Conservation (phyloP, 1,140 invertebrate species). For the Drosophila cardini region DNA sequence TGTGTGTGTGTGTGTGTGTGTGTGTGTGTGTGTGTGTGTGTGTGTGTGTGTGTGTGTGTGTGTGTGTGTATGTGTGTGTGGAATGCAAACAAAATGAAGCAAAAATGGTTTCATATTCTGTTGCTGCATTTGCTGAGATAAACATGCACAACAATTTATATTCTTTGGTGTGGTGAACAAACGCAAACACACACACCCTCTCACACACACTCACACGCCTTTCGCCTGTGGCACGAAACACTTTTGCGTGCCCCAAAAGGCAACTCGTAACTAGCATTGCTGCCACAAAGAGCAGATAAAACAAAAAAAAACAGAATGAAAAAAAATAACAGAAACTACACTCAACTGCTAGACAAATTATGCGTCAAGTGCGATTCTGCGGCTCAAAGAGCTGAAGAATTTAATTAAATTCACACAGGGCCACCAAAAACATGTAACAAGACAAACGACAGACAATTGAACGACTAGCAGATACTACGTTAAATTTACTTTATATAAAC, state of each 20-base stretch:
- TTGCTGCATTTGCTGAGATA: slow-evolving; percentile 44
- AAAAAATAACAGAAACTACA: slow-evolving; percentile 1
- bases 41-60: slow-evolving; percentile 9
- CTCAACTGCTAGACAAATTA: slow-evolving; percentile 64
- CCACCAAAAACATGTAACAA: slow-evolving; percentile 2
- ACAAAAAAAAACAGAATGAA: slow-evolving; percentile 10
- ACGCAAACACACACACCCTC: not conserved
- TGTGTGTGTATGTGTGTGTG: slow-evolving; percentile 2
- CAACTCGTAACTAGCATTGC: slow-evolving; percentile 24
- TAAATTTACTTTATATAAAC: not conserved
- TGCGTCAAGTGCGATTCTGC: slow-evolving; percentile 67
- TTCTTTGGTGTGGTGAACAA: slow-evolving; percentile 26
- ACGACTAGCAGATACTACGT: slow-evolving; percentile 12
- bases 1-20: slow-evolving; percentile 25
- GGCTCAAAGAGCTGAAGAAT: slow-evolving; percentile 70
- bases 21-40: slow-evolving; percentile 28
- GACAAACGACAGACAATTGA: no score
- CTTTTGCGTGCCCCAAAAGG: slow-evolving; percentile 14
- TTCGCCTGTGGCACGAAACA: slow-evolving; percentile 32
- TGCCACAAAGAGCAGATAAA: slow-evolving; percentile 6
- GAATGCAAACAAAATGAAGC: slow-evolving; percentile 26
- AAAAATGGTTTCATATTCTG: slow-evolving; percentile 30
- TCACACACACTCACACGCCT: not conserved
- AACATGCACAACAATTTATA: slow-evolving; percentile 52
- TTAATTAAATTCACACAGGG: slow-evolving; percentile 70